Evolutionary conservation across 2,113 vertebrate species (phyloP).

Genomic region (western clawed frog (Xenopus tropicalis)): DNA sequence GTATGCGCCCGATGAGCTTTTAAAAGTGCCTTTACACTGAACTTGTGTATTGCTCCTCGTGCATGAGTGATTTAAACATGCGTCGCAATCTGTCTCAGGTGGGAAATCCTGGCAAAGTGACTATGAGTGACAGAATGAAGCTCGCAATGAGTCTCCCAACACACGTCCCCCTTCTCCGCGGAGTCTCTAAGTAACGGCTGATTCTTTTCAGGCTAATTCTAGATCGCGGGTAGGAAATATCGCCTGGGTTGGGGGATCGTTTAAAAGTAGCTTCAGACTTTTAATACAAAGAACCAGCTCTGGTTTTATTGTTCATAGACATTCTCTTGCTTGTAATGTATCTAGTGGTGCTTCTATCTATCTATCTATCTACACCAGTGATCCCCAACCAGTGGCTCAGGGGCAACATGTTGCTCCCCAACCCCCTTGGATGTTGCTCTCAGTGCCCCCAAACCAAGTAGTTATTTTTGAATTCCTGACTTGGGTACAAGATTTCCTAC

Average conservation of each 20-base stretch:
- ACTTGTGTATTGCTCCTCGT: conserved; percentile 90
- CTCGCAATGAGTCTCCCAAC: conserved; percentile 52
- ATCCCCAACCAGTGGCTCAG: too few relatives aligned
- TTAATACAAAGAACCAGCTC: too few relatives aligned
- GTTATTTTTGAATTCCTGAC: too few relatives aligned
- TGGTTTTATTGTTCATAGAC: too few relatives aligned
- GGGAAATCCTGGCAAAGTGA: conserved; percentile 77
- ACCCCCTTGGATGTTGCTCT: too few relatives aligned
- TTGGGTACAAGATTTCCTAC: too few relatives aligned
- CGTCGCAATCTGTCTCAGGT: conserved; percentile 90
- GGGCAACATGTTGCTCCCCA: too few relatives aligned
- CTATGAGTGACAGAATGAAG: conserved; percentile 80
- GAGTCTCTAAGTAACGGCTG: conserved; percentile 52
- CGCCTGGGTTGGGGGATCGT: not conserved
- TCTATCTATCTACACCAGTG: too few relatives aligned
- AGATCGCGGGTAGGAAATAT: not conserved
- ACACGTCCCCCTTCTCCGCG: conserved; percentile 62
- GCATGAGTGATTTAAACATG: conserved; percentile 90
- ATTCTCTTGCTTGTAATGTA: too few relatives aligned
- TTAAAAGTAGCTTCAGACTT: too few relatives aligned
- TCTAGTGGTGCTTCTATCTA: too few relatives aligned
- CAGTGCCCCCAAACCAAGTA: too few relatives aligned
- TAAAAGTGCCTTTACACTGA: conserved; percentile 96
- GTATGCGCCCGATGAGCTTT: conserved; percentile 95
- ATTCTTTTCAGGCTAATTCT: conserved; percentile 18